A percentile compares a stretch with the other conserved stretches of the same genome.
These are phyloP conservation scores for Poeciliopsis turneri DNA, from an alignment of 2,797 vertebrate species.

Conservation along the genomic window DNA sequence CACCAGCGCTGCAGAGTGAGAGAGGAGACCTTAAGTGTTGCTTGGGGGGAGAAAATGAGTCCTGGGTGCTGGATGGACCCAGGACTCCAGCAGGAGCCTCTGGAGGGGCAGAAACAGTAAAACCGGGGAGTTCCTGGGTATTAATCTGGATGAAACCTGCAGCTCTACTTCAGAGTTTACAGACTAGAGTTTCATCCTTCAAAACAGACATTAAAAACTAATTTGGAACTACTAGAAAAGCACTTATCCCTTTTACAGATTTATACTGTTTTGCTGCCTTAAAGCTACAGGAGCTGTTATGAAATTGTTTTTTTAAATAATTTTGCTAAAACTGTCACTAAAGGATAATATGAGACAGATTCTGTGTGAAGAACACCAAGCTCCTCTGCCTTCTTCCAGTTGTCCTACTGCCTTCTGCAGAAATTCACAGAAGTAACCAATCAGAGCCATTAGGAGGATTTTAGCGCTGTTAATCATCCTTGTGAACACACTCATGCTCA, in stretches of 20 bases:
- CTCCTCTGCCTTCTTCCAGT: neutral
- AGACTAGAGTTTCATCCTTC: neutral
- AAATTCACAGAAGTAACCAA: neutral
- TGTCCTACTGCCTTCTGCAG: neutral
- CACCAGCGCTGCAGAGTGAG: conserved; percentile 55
- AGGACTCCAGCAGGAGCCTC: conserved; percentile 31
- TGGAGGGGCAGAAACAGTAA: conserved; percentile 25
- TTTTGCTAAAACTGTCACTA: neutral
- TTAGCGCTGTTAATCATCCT: neutral
- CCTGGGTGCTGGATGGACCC: conserved; percentile 27
- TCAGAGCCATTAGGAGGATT: neutral
- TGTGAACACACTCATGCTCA: too few relatives aligned
- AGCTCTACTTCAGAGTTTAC: too few relatives aligned
- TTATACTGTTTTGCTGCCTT: neutral
- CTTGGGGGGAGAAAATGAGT: conserved; percentile 18
- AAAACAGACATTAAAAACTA: too few relatives aligned
- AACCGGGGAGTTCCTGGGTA: conserved; percentile 10
- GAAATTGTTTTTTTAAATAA: neutral
- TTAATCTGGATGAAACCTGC: conserved; percentile 22
- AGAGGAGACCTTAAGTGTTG: conserved; percentile 66
- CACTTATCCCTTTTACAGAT: neutral
- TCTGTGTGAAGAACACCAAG: neutral
- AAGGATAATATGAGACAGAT: neutral
- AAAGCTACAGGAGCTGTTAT: neutral
- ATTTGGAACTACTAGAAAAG: neutral